Evolutionary conservation across 2,797 vertebrate species (phyloP).

Genomic region (Trachurus trachurus): DNA sequence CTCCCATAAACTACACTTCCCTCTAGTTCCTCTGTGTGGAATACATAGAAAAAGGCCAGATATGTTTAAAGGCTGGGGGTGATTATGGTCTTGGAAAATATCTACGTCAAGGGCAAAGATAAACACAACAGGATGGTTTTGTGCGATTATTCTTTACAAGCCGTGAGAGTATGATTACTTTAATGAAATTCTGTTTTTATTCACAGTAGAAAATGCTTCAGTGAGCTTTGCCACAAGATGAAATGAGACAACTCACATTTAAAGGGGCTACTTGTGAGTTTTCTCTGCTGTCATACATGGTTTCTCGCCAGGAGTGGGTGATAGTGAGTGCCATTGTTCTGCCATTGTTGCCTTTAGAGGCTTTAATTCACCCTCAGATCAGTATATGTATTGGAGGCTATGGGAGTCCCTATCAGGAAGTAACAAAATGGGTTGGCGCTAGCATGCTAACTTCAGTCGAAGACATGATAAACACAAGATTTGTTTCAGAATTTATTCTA

Average conservation of each 20-base stretch:
- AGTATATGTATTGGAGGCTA: too few relatives aligned
- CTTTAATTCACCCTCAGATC: too few relatives aligned
- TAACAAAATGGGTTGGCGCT: too few relatives aligned
- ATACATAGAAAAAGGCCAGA: neutral
- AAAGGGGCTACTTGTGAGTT: too few relatives aligned
- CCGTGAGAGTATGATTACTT: neutral
- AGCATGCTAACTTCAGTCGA: too few relatives aligned
- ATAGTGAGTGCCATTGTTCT: too few relatives aligned
- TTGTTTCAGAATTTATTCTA: too few relatives aligned
- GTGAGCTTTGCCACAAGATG: neutral
- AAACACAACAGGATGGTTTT: neutral
- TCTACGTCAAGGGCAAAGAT: neutral
- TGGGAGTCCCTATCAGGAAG: too few relatives aligned
- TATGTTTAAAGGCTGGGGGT: slow-evolving; percentile 7
- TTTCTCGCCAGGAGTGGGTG: too few relatives aligned
- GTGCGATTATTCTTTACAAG: neutral
- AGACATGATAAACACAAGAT: too few relatives aligned
- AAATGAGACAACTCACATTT: neutral
- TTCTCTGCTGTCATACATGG: too few relatives aligned
- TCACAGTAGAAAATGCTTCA: neutral
- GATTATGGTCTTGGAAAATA: slow-evolving; percentile 30
- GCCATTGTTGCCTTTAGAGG: too few relatives aligned
- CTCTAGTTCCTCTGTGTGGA: slow-evolving; percentile 5
- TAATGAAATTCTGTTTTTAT: neutral
- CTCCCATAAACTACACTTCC: slow-evolving; percentile 36